Evolutionary conservation across 2,888 invertebrate genomes (phyloP).

Genomic region (Eupithecia subumbrata): DNA sequence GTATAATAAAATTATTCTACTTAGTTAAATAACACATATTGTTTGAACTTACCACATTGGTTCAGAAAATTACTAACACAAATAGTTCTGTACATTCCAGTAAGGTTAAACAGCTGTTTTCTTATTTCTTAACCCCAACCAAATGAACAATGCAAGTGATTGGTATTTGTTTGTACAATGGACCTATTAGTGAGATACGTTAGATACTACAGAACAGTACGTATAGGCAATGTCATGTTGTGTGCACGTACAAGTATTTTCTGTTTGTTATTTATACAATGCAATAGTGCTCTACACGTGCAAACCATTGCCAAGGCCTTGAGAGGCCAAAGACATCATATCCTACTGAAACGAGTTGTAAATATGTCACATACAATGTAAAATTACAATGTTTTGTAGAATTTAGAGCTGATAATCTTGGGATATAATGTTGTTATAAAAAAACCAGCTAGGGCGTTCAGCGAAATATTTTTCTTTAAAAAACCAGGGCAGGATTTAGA

Average conservation of each 20-base stretch:
- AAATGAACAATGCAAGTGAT: not conserved
- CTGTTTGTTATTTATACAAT: not conserved
- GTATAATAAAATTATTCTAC: too few relatives aligned
- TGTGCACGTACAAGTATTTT: not conserved
- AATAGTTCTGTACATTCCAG: not conserved
- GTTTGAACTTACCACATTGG: too few relatives aligned
- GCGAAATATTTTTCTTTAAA: too few relatives aligned
- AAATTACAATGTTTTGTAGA: not conserved
- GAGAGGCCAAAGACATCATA: not conserved
- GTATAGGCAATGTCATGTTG: not conserved
- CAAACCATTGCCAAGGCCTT: not conserved
- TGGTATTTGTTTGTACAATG: not conserved
- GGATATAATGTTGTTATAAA: too few relatives aligned
- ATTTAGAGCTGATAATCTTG: not conserved
- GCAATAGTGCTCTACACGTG: not conserved
- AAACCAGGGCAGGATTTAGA: too few relatives aligned
- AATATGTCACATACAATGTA: not conserved
- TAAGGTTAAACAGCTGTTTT: not conserved
- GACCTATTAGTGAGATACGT: not conserved
- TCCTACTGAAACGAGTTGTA: not conserved
- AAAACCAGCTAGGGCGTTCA: too few relatives aligned
- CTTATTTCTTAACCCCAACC: not conserved
- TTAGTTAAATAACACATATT: too few relatives aligned
- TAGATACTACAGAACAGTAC: not conserved
- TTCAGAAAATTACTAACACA: too few relatives aligned